Base-by-base conservation (phyloP, 2,888 invertebrate genomes). In the Drosophila fulvimacula region DNA sequence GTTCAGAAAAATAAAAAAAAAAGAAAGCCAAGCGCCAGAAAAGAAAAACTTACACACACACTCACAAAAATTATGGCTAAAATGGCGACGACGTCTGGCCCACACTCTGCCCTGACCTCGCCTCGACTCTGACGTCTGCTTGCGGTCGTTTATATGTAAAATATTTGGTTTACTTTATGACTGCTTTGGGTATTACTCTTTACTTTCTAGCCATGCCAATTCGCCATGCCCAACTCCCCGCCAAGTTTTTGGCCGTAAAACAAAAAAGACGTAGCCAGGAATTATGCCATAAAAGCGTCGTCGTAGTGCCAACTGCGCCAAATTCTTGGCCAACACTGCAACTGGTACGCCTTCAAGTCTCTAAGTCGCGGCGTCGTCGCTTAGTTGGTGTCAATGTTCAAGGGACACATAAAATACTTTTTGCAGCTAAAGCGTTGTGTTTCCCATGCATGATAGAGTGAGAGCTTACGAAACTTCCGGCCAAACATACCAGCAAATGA, bases 161-260 rank as follows among this genome's bases (percentile, higher is more conserved):
- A 86, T 84, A 84, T 84, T 84, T 81, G 86, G 89, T 73, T 87
- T 86, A 79, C 81, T 85, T 85, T 85, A 85, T 83, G 87, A 79
- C 87, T 83, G 88, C 84, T 86, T 62, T 86, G 84, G 86, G 84
- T 86, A 82, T 84, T 86, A 88, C 89, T 84, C 88, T 88, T 83
- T 83, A 88, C 88, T 88, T 85, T 82, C 85, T 71, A 76, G 81
- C 81, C 61, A 72, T 79, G 88, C 88, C 82, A 82, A 82, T 82
- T 87, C 84, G 55, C 39, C 21, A 5, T 1, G 13, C 11, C 17
- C 15, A 11, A 4, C 21, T 10, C 46, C 19, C 13, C 13, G 5
- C 75, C 60, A 76, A 75, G 60, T 67, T 77, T 63, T 68, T 55
- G 73, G 59, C 76, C 62, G 72, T 76, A 82, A 82, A 81, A 86